These are phyloP conservation scores for Chymomyza caudatula DNA, from an alignment of 2,888 invertebrate species.

Conservation along the genomic window DNA sequence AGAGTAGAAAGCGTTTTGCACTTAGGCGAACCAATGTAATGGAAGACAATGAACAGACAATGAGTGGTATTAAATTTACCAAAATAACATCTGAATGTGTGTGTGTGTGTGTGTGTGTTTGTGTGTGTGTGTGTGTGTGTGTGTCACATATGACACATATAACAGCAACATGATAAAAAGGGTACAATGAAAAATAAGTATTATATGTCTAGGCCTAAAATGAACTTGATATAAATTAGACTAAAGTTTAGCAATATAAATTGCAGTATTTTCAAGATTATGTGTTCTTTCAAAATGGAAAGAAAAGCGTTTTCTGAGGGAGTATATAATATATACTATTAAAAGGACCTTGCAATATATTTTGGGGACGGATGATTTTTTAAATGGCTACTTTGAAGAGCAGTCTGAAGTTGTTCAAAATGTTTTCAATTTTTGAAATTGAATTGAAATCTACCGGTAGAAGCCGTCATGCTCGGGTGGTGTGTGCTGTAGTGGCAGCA, in stretches of 20 bases:
- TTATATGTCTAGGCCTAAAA: background rate
- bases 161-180: background rate
- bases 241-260: background rate
- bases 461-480: too few species aligned
- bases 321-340: too few species aligned
- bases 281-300: background rate
- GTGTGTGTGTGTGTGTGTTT: background rate
- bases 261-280: background rate
- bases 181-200: background rate
- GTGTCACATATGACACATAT: background rate
- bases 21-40: constrained; percentile 1
- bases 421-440: too few species aligned
- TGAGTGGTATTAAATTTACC: constrained; percentile 5
- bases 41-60: background rate
- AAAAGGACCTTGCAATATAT: background rate
- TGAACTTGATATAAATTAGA: background rate
- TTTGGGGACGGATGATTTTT: background rate
- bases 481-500: too few species aligned
- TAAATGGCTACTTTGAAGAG: too few species aligned
- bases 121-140: background rate
- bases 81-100: background rate
- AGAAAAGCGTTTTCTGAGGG: background rate
- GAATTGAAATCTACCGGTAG: too few species aligned
- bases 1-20: background rate
- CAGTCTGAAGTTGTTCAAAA: too few species aligned